Conservation (phyloP, 2,888 invertebrate genomes). For the Patella pellucida region DNA sequence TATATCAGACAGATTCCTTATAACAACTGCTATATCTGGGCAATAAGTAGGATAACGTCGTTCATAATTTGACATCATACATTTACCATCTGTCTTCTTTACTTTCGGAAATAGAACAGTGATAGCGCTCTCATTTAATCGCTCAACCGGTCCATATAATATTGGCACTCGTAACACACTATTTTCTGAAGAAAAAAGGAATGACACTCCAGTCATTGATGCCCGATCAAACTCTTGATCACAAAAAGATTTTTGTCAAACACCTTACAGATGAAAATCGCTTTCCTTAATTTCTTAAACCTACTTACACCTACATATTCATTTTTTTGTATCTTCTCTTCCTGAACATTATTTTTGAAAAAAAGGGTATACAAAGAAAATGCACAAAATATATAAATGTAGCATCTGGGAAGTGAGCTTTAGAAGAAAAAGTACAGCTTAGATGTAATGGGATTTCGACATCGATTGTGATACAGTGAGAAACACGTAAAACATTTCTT, state of each 20-base stretch:
- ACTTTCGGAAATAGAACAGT: slow-evolving; percentile 69
- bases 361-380: no score
- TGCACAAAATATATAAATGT: no score
- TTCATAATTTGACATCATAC: slow-evolving; percentile 71
- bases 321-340: no score
- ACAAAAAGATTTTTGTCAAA: not conserved
- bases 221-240: not conserved
- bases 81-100: slow-evolving; percentile 44
- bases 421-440: no score
- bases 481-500: no score
- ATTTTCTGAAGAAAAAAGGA: slow-evolving; percentile 63
- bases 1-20: slow-evolving; percentile 64
- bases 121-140: slow-evolving; percentile 73
- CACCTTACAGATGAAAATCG: not conserved
- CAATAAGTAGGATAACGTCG: slow-evolving; percentile 72
- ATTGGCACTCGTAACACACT: slow-evolving; percentile 73
- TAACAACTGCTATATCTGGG: slow-evolving; percentile 71
- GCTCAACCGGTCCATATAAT: slow-evolving; percentile 73
- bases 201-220: no score
- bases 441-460: no score
- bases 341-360: no score
- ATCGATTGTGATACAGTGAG: no score
- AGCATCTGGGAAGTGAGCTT: no score
- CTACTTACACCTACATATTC: no score
- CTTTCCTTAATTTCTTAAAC: no score